A percentile compares a stretch with the other conserved stretches of the same genome.
phyloP scores from a whole-genome alignment of 1,140 invertebrate species.

The Teleogryllus occipitalis region DNA sequence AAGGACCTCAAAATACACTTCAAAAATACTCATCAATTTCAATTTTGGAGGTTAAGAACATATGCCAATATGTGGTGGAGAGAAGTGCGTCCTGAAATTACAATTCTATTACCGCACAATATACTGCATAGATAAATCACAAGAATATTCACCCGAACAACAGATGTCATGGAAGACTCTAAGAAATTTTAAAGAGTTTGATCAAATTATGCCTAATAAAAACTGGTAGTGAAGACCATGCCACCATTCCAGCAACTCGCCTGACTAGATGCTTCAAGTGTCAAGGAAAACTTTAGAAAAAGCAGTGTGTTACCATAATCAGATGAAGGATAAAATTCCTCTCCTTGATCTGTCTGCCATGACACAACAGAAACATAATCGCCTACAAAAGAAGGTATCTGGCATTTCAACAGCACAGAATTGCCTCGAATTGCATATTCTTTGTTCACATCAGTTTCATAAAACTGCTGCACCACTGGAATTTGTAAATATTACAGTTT shows the following conservation, averaged over 20 bases:
- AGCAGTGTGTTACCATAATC: conserved; percentile 21
- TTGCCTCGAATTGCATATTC: conserved; percentile 87
- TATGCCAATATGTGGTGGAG: too few species aligned
- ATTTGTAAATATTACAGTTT: conserved; percentile 18
- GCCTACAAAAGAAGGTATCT: conserved; percentile 83
- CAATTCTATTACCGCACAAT: too few species aligned
- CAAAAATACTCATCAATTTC: too few species aligned
- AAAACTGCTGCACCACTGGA: conserved; percentile 76
- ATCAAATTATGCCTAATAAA: not conserved
- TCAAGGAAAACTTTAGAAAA: not conserved
- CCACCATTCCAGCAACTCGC: not conserved
- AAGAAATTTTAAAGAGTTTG: too few species aligned
- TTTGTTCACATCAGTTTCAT: conserved; percentile 81
- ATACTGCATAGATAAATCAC: too few species aligned
- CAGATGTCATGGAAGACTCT: too few species aligned
- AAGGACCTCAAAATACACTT: too few species aligned
- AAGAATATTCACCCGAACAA: too few species aligned
- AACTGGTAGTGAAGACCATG: conserved; percentile 7
- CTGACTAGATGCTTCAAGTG: not conserved
- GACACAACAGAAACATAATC: conserved; percentile 83
- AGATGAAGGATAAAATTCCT: conserved; percentile 47
- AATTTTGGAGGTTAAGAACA: too few species aligned
- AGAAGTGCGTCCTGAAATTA: too few species aligned
- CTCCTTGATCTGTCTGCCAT: conserved; percentile 74
- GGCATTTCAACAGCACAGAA: conserved; percentile 83